Evolutionary conservation across 2,797 vertebrate genomes (phyloP).

Genomic region (Zalophus californianus): DNA sequence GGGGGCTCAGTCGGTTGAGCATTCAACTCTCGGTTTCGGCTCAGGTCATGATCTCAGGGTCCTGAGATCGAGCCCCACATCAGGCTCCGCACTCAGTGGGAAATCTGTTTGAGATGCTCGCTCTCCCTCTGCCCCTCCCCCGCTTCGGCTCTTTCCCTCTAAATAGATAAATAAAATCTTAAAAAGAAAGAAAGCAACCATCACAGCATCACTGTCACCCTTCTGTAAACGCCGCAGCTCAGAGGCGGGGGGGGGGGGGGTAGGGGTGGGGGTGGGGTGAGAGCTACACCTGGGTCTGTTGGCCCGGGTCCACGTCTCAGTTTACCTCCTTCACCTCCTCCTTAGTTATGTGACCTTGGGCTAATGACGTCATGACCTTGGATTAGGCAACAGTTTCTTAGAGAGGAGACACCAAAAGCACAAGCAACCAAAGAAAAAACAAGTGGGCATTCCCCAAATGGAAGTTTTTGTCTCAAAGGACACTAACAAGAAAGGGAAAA

Average conservation of each 20-base stretch:
- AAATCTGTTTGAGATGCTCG: not conserved
- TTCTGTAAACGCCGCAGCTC: not conserved
- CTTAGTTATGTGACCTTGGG: too few species aligned
- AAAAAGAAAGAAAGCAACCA: not conserved
- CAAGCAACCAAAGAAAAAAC: not conserved
- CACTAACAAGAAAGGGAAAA: not conserved
- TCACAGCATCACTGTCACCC: not conserved
- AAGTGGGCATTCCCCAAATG: not conserved
- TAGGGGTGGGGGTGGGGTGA: accelerated
- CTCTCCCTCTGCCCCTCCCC: not conserved
- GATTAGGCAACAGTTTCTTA: not conserved
- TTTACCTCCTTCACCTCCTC: not conserved
- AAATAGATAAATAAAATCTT: not conserved
- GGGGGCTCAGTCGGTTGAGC: not conserved
- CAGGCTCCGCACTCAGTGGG: too few species aligned
- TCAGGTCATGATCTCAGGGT: not conserved
- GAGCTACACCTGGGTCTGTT: accelerated
- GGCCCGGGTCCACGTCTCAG: too few species aligned
- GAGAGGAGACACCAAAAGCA: not conserved
- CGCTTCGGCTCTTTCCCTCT: not conserved
- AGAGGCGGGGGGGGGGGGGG: not conserved
- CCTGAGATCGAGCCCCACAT: not conserved
- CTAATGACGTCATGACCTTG: not conserved
- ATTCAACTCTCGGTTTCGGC: not conserved
- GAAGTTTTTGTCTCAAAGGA: not conserved